These are phyloP conservation scores for Montipora sp. DNA, from an alignment of 64 coral and sea anemone genomes.

Conservation along the genomic window DNA sequence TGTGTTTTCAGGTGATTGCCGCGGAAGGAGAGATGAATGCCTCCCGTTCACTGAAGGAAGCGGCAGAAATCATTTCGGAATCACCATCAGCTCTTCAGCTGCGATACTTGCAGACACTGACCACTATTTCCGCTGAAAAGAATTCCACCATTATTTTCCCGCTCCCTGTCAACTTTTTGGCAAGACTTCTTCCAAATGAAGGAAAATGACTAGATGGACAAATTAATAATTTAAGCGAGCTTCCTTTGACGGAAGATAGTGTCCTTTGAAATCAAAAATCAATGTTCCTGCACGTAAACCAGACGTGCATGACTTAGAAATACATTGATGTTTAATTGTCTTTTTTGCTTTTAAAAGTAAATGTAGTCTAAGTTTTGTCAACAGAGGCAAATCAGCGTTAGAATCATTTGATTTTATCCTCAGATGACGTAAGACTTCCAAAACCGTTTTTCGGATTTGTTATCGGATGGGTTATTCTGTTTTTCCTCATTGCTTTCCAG, in stretches of 20 bases:
- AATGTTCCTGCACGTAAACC: not conserved
- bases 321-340: not conserved
- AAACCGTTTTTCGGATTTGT: no score
- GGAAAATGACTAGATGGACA: constrained; percentile 24
- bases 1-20: constrained; percentile 67
- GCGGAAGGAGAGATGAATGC: constrained; percentile 89
- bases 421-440: no score
- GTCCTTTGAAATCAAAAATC: not conserved
- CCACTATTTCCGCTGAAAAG: constrained; percentile 83
- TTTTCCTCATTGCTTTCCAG: no score
- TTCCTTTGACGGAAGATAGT: not conserved
- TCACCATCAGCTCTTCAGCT: constrained; percentile 77
- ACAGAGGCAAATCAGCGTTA: not conserved
- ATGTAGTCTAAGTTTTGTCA: not conserved
- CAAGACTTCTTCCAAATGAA: constrained; percentile 41
- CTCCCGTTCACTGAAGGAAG: constrained; percentile 79
- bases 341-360: not conserved
- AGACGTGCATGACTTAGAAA: not conserved
- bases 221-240: not conserved
- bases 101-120: constrained; percentile 81
- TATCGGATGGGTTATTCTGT: no score
- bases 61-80: constrained; percentile 79
- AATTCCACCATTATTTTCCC: constrained; percentile 87
- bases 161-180: constrained; percentile 70
- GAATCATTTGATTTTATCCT: no score